Evolutionary conservation across 2,113 vertebrate genomes (phyloP).

Genomic region (Hemiscyllium ocellatum): DNA sequence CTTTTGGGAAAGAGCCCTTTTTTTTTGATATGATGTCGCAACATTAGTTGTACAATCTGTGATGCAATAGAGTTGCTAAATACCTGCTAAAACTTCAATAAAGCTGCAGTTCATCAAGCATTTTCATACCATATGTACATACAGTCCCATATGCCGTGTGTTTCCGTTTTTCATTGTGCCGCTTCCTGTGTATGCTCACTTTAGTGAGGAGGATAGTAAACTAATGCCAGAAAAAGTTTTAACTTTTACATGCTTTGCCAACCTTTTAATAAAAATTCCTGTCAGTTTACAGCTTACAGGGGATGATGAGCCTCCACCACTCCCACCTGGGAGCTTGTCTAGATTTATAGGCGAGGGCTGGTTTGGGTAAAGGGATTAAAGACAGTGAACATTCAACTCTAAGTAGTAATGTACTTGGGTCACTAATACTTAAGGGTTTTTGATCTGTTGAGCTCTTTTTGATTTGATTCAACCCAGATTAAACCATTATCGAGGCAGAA

Average conservation of each 20-base stretch:
- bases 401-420: neutral
- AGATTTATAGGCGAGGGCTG: neutral
- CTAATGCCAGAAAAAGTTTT: neutral
- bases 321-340: neutral
- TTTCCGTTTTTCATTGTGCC: neutral
- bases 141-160: neutral
- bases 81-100: neutral
- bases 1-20: conserved; percentile 67
- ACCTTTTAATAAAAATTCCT: neutral
- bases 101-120: neutral
- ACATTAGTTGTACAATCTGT: neutral
- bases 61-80: neutral
- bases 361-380: neutral
- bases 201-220: neutral
- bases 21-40: neutral
- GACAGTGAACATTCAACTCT: neutral
- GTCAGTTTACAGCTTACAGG: neutral
- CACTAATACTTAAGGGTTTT: neutral
- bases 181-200: neutral
- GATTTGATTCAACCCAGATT: neutral
- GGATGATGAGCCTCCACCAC: neutral
- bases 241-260: neutral
- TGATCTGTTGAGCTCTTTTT: neutral
- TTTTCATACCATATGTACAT: neutral
- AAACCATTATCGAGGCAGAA: neutral